These are phyloP conservation scores for Enoplosus armatus DNA, from an alignment of 2,797 vertebrate species.

Conservation along the genomic window DNA sequence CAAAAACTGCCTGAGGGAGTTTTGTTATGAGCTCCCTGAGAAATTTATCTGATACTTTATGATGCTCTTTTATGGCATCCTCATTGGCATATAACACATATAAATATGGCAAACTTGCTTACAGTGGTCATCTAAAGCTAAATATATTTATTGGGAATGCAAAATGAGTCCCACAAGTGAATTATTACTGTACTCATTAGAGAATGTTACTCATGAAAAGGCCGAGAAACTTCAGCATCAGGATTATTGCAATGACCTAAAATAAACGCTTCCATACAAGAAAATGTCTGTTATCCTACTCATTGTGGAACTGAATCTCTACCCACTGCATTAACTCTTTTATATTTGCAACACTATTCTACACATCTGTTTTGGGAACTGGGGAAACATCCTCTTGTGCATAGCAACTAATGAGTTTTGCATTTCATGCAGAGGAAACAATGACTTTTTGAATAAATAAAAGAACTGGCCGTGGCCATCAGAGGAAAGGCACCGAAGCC, in stretches of 20 bases:
- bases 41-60: conserved; percentile 76
- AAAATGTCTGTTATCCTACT: conserved; percentile 9
- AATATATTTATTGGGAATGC: conserved; percentile 47
- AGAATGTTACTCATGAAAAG: conserved; percentile 24
- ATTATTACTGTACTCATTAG: conserved; percentile 46
- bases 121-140: conserved; percentile 52
- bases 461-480: neutral
- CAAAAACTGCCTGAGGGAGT: conserved; percentile 65
- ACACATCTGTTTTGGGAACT: conserved; percentile 17
- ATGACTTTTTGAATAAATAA: conserved; percentile 15
- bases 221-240: neutral
- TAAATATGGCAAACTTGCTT: conserved; percentile 60
- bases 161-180: conserved; percentile 45
- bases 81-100: conserved; percentile 70
- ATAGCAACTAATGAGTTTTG: conserved; percentile 15
- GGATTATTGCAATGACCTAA: conserved; percentile 7
- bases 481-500: neutral
- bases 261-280: conserved; percentile 7
- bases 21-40: conserved; percentile 71
- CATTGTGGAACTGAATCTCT: conserved; percentile 3
- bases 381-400: neutral
- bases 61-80: conserved; percentile 70
- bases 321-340: neutral
- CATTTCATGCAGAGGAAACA: conserved; percentile 16
- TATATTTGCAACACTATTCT: neutral